A percentile compares a stretch with the other conserved stretches of the same genome.
Evolutionary conservation across 53 echinoderm and acorn worm species (phyloP).

Genomic region (Holothuria leucospilota): DNA sequence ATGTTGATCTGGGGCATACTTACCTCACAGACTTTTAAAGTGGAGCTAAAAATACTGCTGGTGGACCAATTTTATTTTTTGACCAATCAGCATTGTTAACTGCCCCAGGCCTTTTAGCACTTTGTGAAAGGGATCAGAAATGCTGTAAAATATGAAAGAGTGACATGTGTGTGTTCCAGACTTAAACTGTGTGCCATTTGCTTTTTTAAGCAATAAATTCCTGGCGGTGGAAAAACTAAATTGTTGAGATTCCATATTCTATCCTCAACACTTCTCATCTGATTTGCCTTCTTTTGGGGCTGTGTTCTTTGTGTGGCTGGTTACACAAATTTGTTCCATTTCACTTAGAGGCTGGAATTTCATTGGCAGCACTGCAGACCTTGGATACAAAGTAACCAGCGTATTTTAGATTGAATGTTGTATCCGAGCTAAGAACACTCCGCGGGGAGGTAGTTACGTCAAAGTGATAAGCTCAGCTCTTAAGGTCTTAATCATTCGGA

Average conservation of each 20-base stretch:
- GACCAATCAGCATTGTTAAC: background rate
- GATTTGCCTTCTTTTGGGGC: conserved; percentile 19
- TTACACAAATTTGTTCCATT: conserved; percentile 41
- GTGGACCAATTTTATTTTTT: background rate
- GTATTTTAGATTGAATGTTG: conserved; percentile 35
- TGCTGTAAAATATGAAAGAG: background rate
- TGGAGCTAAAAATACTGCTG: conserved; percentile 28
- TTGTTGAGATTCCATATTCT: conserved; percentile 52
- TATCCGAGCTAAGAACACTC: background rate
- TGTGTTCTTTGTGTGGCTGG: conserved; percentile 24
- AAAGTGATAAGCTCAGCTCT: conserved; percentile 25
- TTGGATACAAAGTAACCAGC: conserved; percentile 21
- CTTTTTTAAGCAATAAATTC: conserved; percentile 46
- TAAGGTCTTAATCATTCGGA: conserved; percentile 21
- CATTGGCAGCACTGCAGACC: background rate
- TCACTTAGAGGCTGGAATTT: conserved; percentile 26
- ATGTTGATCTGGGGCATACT: background rate
- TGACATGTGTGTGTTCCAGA: background rate
- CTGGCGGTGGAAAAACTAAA: conserved; percentile 40
- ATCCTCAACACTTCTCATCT: too few species aligned
- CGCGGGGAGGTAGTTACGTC: conserved; percentile 40
- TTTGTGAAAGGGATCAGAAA: background rate
- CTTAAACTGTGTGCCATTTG: background rate
- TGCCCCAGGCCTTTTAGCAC: background rate
- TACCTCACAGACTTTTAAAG: background rate